Evolutionary conservation across 2,888 invertebrate genomes (phyloP).

Genomic region (Phortica magna): DNA sequence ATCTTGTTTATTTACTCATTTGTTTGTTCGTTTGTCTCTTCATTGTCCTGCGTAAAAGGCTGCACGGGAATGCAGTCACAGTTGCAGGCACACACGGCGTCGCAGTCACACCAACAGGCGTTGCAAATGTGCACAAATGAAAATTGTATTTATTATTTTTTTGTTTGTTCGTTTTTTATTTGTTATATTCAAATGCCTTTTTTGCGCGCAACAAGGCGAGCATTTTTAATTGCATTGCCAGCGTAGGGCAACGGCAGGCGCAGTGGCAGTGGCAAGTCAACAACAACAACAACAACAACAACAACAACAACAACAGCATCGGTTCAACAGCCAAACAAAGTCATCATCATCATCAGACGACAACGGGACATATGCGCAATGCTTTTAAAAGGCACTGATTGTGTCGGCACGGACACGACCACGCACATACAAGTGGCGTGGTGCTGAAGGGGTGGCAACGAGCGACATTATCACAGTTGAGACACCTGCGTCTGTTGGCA

Average conservation of each 20-base stretch:
- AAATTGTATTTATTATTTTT: conserved; percentile 22
- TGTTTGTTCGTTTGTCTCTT: conserved; percentile 19
- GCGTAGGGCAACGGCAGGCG: conserved; percentile 30
- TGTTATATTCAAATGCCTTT: conserved; percentile 30
- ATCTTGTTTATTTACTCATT: conserved; percentile 17
- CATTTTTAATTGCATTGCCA: conserved; percentile 60
- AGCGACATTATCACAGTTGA: not conserved
- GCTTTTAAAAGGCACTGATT: conserved; percentile 14
- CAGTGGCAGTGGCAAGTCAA: not conserved
- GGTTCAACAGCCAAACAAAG: conserved; percentile 22
- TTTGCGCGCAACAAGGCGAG: conserved; percentile 54
- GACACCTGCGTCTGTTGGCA: conserved; percentile 20
- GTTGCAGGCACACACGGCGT: not conserved
- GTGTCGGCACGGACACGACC: not conserved
- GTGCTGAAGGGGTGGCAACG: not conserved
- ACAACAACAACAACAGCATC: not conserved
- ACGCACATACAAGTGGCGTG: not conserved
- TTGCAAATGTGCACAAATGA: conserved; percentile 24
- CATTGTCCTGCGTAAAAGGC: conserved; percentile 13
- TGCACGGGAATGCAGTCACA: not conserved
- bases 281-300: not conserved
- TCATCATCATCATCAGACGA: conserved; percentile 12
- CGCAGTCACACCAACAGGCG: not conserved
- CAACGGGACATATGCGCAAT: conserved; percentile 25
- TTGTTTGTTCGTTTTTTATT: not conserved